Conservation (phyloP, 1,140 invertebrate genomes). For the Nephila pilipes region DNA sequence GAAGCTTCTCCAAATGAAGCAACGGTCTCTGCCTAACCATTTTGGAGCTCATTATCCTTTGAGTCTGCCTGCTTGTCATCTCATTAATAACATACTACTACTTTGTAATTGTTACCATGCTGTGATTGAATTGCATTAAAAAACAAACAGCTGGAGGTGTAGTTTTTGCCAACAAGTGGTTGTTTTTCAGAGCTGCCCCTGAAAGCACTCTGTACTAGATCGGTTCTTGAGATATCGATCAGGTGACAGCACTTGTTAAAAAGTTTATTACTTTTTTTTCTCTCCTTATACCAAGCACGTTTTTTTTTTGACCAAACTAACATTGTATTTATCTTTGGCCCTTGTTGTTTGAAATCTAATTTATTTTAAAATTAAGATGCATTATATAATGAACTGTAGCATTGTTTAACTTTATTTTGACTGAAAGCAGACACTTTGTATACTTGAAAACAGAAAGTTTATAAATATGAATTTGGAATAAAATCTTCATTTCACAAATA, state of each 20-base stretch:
- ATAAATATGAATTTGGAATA: conserved; percentile 77
- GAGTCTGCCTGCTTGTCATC: conserved; percentile 75
- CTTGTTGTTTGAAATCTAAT: conserved; percentile 73
- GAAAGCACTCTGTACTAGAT: background rate
- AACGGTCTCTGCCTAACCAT: conserved; percentile 73
- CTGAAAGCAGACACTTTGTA: conserved; percentile 77
- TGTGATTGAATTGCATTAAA: conserved; percentile 75
- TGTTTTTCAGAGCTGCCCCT: conserved; percentile 13
- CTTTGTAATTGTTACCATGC: conserved; percentile 68
- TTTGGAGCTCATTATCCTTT: conserved; percentile 44
- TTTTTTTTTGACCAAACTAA: conserved; percentile 67
- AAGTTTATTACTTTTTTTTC: conserved; percentile 51
- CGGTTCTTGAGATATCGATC: background rate
- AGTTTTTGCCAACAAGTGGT: conserved; percentile 61
- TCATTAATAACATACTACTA: conserved; percentile 75
- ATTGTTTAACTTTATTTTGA: conserved; percentile 74
- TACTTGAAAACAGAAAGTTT: conserved; percentile 75
- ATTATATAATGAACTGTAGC: conserved; percentile 64
- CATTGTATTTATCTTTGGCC: conserved; percentile 71
- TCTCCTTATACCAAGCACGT: conserved; percentile 8
- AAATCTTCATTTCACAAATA: conserved; percentile 74
- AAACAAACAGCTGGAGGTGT: conserved; percentile 51
- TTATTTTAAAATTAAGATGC: conserved; percentile 65
- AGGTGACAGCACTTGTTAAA: conserved; percentile 36
- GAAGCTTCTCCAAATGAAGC: conserved; percentile 71